These are phyloP conservation scores for Callorhinus ursinus DNA, from an alignment of 2,113 vertebrate genomes.

Conservation along the genomic window DNA sequence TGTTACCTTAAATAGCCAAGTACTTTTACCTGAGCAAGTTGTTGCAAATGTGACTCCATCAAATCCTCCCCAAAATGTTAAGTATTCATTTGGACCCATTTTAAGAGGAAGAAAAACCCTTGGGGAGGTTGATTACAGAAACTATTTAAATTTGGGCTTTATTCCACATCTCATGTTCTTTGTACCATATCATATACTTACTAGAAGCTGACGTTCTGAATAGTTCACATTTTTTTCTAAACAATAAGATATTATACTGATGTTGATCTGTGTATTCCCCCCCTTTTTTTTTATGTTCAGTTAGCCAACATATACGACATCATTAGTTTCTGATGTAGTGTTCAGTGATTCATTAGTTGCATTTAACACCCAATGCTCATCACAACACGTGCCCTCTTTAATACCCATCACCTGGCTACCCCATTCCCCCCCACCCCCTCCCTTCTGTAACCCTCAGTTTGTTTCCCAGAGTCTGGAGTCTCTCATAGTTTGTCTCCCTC, in stretches of 20 bases:
- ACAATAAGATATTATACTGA: neutral
- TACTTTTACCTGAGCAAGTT: neutral
- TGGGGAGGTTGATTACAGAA: neutral
- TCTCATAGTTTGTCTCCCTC: no score
- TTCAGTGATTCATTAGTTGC: no score
- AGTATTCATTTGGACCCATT: neutral
- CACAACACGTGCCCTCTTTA: no score
- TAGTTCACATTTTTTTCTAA: neutral
- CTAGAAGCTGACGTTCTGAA: neutral
- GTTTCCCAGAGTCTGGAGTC: no score
- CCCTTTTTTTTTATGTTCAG: no score
- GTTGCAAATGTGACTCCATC: neutral
- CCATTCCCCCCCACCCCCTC: no score
- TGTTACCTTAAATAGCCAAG: neutral
- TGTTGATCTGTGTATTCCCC: neutral
- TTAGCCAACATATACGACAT: no score
- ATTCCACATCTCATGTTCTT: neutral
- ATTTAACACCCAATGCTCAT: no score
- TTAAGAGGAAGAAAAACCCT: neutral
- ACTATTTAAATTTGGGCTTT: neutral
- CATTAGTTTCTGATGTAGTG: no score
- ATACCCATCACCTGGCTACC: no score
- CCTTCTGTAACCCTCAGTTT: no score
- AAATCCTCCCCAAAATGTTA: neutral
- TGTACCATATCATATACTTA: neutral